Percentiles rank a stretch among this genome's conserved stretches.
Conservation (phyloP, 2,797 vertebrate genomes). For the Synanceia verrucosa region DNA sequence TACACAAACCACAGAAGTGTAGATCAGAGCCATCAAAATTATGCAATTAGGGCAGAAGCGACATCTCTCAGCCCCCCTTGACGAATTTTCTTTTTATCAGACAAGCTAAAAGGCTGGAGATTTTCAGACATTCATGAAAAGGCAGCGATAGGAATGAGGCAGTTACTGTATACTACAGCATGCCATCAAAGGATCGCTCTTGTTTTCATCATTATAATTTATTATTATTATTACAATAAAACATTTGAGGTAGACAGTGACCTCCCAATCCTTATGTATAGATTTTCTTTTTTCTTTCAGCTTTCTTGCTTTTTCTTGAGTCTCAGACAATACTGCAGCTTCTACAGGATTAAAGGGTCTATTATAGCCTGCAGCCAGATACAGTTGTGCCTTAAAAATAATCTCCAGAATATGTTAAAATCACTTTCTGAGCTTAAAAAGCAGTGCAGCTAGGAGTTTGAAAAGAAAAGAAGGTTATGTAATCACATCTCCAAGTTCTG, state of each 20-base stretch:
- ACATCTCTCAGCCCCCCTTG: constrained; percentile 44
- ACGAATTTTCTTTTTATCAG: constrained; percentile 33
- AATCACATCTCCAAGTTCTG: constrained; percentile 31
- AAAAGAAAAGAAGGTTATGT: constrained; percentile 33
- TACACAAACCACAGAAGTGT: constrained; percentile 48
- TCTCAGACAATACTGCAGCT: constrained; percentile 9
- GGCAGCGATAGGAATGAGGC: not conserved
- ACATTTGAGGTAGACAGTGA: not conserved
- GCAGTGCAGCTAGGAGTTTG: not conserved
- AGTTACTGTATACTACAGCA: not conserved
- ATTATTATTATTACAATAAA: not conserved
- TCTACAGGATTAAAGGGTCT: constrained; percentile 35
- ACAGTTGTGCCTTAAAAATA: constrained; percentile 32
- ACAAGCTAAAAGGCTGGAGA: constrained; percentile 29
- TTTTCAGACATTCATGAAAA: constrained; percentile 38
- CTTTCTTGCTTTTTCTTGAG: constrained; percentile 10
- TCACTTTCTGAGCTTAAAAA: constrained; percentile 29
- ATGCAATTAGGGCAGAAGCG: constrained; percentile 52
- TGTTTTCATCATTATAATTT: too few relatives aligned
- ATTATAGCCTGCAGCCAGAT: constrained; percentile 37
- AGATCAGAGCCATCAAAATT: constrained; percentile 56
- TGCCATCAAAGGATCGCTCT: not conserved
- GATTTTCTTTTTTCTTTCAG: not conserved
- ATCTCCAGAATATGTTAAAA: constrained; percentile 40
- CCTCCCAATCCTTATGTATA: not conserved